Conservation (phyloP, 2,797 vertebrate genomes). For the Spheniscus humboldti region DNA sequence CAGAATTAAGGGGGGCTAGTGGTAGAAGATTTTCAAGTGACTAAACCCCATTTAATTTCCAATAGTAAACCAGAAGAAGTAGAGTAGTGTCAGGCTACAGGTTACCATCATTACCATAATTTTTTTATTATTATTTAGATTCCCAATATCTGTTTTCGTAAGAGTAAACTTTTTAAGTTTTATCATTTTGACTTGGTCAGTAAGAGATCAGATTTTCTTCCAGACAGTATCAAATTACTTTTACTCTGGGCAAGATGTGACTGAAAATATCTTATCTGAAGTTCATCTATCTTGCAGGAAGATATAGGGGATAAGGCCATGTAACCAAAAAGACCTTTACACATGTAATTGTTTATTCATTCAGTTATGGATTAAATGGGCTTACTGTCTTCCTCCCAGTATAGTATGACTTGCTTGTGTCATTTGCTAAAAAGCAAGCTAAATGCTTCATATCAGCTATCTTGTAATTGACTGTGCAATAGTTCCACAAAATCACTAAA, state of each 20-base stretch:
- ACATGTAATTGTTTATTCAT: neutral
- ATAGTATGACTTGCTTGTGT: neutral
- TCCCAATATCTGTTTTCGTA: rapidly evolving
- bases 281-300: neutral
- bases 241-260: neutral
- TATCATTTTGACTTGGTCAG: neutral
- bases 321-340: neutral
- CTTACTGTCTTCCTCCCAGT: neutral
- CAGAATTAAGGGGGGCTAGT: neutral
- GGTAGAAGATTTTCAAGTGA: neutral
- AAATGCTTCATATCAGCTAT: neutral
- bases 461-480: neutral
- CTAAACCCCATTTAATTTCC: neutral
- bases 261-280: neutral
- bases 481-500: neutral
- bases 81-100: neutral
- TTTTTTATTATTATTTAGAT: neutral
- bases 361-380: neutral
- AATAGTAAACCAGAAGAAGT: neutral
- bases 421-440: neutral
- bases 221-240: neutral
- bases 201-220: neutral
- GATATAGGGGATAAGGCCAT: neutral
- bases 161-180: neutral
- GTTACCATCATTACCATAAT: neutral